Conservation (phyloP, 2,797 vertebrate genomes). For the Lophura swinhoii region DNA sequence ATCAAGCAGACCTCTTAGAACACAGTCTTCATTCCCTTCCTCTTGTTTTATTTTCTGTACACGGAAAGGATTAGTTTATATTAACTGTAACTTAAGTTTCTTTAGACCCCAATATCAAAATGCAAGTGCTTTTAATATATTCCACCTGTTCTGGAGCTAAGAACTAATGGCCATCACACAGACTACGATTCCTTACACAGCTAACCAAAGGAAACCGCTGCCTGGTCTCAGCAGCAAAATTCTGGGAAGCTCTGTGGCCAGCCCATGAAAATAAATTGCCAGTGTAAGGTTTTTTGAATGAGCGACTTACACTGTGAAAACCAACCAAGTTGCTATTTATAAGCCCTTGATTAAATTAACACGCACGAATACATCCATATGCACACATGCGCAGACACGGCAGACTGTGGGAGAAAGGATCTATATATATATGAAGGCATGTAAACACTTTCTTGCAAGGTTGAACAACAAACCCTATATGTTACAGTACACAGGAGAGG, state of each 20-base stretch:
- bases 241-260: background rate
- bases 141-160: background rate
- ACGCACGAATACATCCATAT: background rate
- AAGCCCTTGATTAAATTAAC: background rate
- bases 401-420: background rate
- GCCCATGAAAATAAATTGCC: background rate
- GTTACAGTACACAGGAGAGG: fast-evolving
- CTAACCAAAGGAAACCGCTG: background rate
- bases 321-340: background rate
- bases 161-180: background rate
- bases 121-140: background rate
- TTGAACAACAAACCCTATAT: background rate
- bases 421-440: background rate
- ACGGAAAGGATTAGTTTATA: background rate
- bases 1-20: fast-evolving
- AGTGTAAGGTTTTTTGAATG: background rate
- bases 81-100: background rate
- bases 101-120: background rate
- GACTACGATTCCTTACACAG: background rate
- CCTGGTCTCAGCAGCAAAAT: background rate
- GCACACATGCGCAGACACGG: fast-evolving
- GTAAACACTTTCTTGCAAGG: background rate
- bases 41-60: background rate
- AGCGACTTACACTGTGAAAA: background rate
- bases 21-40: background rate